Evolutionary conservation across 2,797 vertebrate genomes (phyloP), one percentile per base, ranked within the genome.

Genomic region (Vireo griseus): DNA sequence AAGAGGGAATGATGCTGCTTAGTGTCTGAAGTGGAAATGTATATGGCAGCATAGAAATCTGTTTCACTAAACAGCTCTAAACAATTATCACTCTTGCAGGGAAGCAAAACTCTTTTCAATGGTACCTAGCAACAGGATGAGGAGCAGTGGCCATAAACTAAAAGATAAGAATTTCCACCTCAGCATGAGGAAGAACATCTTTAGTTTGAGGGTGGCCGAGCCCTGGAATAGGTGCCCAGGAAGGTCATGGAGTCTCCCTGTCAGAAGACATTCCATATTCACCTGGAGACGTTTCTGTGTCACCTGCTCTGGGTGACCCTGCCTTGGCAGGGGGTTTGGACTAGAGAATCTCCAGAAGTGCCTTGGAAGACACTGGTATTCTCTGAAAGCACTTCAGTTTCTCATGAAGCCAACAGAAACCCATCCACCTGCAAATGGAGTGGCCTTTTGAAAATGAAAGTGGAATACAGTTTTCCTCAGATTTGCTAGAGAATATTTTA

Each of bases 41-140:
- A 2, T 2, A 5, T 0, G 6, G 45, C 26, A 40, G 3, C 0
- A 3, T 1, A 2, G 47, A 18, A 26, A 45, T 33, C 52, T 12
- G 6, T 16, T 39, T 55, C 31, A 28, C 14, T 11, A 28, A 72
- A 40, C 14, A 26, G 28, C 37, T 26, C 52, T 16, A 3, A 74
- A 40, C 39, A n/a, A 12, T 2, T 42, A 13, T 9, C 9, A 25
- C 8, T 63, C 51, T 16, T 4, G 25, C 71, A 52, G 42, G 10
- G 5, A 39, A 91, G 45, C 58, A 40, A 44, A 33, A 48, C 42
- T 39, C 24, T 80, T 66, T 52, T 19, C 52, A 52, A 26, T 7
- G 21, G 61, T 31, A 66, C 35, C 61, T 33, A 74, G 68, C 51
- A 58, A 63, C 37, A 28, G 29, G 58, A 52, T 0, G 7, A 47